Conservation (phyloP, 1,140 invertebrate genomes). For the Habropoda laboriosa region DNA sequence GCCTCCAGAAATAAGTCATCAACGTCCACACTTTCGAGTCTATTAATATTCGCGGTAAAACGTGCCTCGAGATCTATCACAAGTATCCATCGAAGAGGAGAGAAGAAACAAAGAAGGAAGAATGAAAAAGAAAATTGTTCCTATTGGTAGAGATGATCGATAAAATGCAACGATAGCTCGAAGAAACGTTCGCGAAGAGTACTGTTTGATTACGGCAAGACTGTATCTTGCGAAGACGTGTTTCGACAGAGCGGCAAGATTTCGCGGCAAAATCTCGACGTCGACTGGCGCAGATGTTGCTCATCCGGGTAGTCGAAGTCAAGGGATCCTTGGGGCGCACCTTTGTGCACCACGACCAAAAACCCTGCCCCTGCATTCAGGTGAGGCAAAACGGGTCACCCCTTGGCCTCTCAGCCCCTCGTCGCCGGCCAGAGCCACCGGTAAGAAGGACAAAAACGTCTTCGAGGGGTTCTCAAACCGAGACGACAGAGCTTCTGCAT, state of each 20-base stretch:
- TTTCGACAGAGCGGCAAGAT: slow-evolving; percentile 36
- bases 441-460: slow-evolving; percentile 75
- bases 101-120: background rate
- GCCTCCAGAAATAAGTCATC: background rate
- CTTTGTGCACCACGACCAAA: slow-evolving; percentile 75
- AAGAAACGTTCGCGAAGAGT: background rate
- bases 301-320: slow-evolving; percentile 77
- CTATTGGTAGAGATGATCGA: too few relatives aligned
- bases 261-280: slow-evolving; percentile 75
- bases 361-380: slow-evolving; percentile 75
- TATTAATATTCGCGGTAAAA: too few relatives aligned
- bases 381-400: slow-evolving; percentile 67
- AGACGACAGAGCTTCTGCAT: background rate
- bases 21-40: background rate
- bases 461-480: slow-evolving; percentile 76
- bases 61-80: too few relatives aligned
- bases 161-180: too few relatives aligned
- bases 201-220: too few relatives aligned
- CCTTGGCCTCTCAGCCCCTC: slow-evolving; percentile 50
- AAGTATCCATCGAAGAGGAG: too few relatives aligned
- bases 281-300: slow-evolving; percentile 78
- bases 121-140: too few relatives aligned
- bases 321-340: slow-evolving; percentile 77
- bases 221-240: too few relatives aligned
- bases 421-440: slow-evolving; percentile 26